A percentile compares a stretch with the other conserved stretches of the same genome.
These are phyloP conservation scores for Zoanthus gigantus DNA, from an alignment of 92 coral and sea anemone species.

Conservation along the genomic window DNA sequence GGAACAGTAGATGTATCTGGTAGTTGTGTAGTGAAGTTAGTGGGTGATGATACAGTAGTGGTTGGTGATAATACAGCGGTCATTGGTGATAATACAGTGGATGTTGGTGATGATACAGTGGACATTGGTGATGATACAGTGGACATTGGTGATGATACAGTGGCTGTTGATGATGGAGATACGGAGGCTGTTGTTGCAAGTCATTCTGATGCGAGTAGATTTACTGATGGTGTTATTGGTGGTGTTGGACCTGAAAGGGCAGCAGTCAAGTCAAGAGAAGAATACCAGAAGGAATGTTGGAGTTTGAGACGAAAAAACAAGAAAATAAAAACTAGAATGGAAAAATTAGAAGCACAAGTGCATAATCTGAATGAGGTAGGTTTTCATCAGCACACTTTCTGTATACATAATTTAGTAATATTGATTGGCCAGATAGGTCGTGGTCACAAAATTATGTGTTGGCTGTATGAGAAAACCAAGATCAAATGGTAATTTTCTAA, in stretches of 20 bases:
- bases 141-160: slow-evolving; percentile 7
- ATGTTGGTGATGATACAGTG: not conserved
- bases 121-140: not conserved
- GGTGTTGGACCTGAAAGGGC: not conserved
- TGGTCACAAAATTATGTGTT: slow-evolving; percentile 8
- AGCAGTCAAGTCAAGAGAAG: slow-evolving; percentile 7
- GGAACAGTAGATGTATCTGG: not conserved
- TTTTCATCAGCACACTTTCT: slow-evolving; percentile 2
- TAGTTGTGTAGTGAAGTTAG: not conserved
- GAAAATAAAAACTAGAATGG: not conserved
- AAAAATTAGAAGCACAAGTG: slow-evolving; percentile 8
- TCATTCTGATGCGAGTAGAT: not conserved
- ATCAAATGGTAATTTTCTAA: not conserved
- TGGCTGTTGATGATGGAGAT: not conserved
- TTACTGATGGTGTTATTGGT: not conserved
- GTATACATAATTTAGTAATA: slow-evolving; percentile 3
- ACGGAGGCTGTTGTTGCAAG: slow-evolving; percentile 11
- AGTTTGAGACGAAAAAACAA: slow-evolving; percentile 1
- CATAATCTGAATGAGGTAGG: slow-evolving; percentile 6
- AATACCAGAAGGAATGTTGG: slow-evolving; percentile 10
- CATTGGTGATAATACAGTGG: not conserved
- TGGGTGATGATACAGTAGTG: not conserved
- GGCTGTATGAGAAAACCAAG: slow-evolving; percentile 7
- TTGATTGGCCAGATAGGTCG: not conserved
- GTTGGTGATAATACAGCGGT: not conserved